Percentiles rank a stretch among this genome's conserved stretches.
Conservation (phyloP, 2,888 invertebrate genomes). For the Eupithecia vulgata region DNA sequence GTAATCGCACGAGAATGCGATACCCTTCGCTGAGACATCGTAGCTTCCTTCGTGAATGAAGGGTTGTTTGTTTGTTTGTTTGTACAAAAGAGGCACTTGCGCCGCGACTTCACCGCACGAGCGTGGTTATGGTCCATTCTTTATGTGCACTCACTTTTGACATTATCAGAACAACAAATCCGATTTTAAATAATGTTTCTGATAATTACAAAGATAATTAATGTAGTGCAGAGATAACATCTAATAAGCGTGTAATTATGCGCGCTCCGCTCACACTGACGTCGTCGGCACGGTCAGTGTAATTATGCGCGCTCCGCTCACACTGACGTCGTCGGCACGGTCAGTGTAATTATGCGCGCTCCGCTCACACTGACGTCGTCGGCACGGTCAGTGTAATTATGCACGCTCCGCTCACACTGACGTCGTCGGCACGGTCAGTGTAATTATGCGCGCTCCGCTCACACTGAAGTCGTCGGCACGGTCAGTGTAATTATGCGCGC, state of each 20-base stretch:
- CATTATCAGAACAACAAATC: constrained; percentile 32
- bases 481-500: no score
- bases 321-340: no score
- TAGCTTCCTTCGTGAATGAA: background rate
- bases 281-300: no score
- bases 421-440: no score
- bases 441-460: no score
- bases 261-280: no score
- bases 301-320: no score
- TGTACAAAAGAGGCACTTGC: background rate
- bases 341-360: no score
- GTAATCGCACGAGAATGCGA: background rate
- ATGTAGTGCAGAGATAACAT: constrained; percentile 39
- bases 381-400: no score
- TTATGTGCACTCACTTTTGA: constrained; percentile 18
- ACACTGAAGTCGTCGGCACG: no score
- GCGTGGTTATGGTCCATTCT: constrained; percentile 8
- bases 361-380: no score
- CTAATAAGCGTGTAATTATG: constrained; percentile 37
- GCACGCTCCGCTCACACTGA: no score
- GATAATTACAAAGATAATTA: constrained; percentile 39
- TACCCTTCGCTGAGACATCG: background rate
- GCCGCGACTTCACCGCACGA: background rate
- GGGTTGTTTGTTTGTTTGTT: constrained; percentile 1
- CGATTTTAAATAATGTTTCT: constrained; percentile 26